Conservation (phyloP, 2,888 invertebrate genomes). For the Phengaris alcon region DNA sequence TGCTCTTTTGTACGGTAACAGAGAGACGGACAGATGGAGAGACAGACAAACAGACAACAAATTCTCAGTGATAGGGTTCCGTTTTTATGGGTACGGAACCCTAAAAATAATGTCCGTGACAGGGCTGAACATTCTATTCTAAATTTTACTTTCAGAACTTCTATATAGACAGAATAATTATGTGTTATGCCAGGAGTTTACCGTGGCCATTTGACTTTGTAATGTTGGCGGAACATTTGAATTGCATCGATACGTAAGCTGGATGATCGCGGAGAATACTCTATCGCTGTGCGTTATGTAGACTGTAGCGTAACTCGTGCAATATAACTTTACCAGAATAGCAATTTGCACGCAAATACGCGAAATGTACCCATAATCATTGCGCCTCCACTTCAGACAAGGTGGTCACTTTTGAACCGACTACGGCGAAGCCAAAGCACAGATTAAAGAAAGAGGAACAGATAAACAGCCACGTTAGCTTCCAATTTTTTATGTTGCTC, state of each 20-base stretch:
- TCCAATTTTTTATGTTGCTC: not conserved
- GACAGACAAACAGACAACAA: no score
- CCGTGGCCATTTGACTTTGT: slow-evolving; percentile 4
- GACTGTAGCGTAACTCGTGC: not conserved
- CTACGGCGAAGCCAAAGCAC: no score
- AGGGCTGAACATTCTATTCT: not conserved
- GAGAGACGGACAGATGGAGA: no score
- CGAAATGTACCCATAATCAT: no score
- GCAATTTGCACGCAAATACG: no score
- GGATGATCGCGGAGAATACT: slow-evolving; percentile 5
- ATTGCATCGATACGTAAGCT: slow-evolving; percentile 14
- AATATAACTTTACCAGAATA: slow-evolving; percentile 7
- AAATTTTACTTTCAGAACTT: slow-evolving; percentile 9
- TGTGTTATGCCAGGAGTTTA: not conserved
- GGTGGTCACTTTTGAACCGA: no score
- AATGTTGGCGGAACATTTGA: slow-evolving; percentile 9
- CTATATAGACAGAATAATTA: not conserved
- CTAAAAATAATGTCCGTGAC: not conserved
- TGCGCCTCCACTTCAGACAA: no score
- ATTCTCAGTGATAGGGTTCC: no score
- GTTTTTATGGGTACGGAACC: not conserved
- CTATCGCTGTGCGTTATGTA: not conserved
- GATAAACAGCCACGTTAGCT: no score
- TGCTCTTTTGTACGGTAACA: no score
- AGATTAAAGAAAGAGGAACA: no score